A percentile compares a stretch with the other conserved stretches of the same genome.
Evolutionary conservation across 2,113 vertebrate species (phyloP).

Genomic region (Takifugu flavidus): DNA sequence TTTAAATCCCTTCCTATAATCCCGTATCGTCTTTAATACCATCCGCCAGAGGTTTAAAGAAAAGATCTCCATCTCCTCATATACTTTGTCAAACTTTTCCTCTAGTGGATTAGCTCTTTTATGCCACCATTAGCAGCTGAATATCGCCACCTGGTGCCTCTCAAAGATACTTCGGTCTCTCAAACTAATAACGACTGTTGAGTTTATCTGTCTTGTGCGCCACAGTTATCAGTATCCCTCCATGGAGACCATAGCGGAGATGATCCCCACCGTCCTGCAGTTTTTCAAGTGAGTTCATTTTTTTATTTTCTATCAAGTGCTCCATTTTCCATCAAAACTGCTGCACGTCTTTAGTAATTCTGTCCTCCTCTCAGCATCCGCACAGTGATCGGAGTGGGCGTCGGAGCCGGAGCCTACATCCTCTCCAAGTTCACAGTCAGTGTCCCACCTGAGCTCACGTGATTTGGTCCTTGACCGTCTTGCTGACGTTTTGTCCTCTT

Average conservation of each 20-base stretch:
- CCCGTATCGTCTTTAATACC: no score
- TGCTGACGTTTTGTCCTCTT: not conserved
- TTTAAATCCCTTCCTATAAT: no score
- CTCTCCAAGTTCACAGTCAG: constrained; percentile 85
- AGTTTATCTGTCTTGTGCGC: not conserved
- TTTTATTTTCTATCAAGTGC: not conserved
- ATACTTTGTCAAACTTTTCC: no score
- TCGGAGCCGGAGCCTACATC: constrained; percentile 87
- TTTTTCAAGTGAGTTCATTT: constrained; percentile 83
- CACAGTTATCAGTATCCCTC: constrained; percentile 85
- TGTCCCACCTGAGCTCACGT: not conserved
- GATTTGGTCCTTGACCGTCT: no score
- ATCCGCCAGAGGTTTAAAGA: no score
- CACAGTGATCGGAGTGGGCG: constrained; percentile 85
- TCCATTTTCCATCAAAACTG: not conserved
- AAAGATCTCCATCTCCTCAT: no score
- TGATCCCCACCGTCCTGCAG: constrained; percentile 85
- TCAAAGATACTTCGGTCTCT: no score
- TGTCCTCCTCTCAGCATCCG: constrained; percentile 77
- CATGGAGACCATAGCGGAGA: constrained; percentile 88
- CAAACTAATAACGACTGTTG: not conserved
- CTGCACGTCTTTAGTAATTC: not conserved
- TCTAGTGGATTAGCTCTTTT: no score
- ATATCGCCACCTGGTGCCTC: no score
- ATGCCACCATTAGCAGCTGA: no score